Evolutionary conservation across 2,797 vertebrate genomes (phyloP).

Genomic region (Pangasius larnaudii): DNA sequence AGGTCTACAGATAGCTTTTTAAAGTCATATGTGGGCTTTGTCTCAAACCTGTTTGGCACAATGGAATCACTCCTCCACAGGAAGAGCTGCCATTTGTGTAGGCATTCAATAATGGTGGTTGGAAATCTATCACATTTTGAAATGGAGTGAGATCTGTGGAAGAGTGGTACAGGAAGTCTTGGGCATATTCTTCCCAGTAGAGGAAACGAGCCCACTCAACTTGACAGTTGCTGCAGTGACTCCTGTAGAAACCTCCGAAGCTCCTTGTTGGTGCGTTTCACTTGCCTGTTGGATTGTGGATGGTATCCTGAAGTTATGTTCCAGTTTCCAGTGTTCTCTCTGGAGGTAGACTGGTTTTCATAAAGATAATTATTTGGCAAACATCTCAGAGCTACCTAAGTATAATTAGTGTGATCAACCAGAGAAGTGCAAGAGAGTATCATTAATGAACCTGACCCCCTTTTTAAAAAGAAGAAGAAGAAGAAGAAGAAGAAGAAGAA

Average conservation of each 20-base stretch:
- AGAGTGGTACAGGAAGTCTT: conserved; percentile 15
- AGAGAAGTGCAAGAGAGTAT: not conserved
- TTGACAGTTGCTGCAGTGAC: conserved; percentile 20
- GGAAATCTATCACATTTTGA: conserved; percentile 22
- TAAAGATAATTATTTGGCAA: conserved; percentile 7
- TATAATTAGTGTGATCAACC: not conserved
- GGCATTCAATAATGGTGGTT: conserved; percentile 21
- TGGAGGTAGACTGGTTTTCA: not conserved
- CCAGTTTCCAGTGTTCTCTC: not conserved
- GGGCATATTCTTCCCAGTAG: conserved; percentile 1
- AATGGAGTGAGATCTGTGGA: conserved; percentile 16
- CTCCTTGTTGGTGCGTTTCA: not conserved
- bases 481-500: no score
- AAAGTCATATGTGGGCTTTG: conserved; percentile 28
- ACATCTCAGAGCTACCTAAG: not conserved
- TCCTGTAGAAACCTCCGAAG: not conserved
- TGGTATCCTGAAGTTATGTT: conserved; percentile 8
- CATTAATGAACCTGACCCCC: not conserved
- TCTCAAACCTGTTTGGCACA: conserved; percentile 22
- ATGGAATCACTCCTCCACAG: conserved; percentile 28
- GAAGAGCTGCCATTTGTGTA: conserved; percentile 32
- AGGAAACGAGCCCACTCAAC: conserved; percentile 12
- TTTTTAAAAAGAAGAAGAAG: no score
- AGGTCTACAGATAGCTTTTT: conserved; percentile 17
- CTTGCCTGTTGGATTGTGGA: not conserved